phyloP scores from a whole-genome alignment of 1,140 invertebrate genomes.

The Heliconius hermathena region DNA sequence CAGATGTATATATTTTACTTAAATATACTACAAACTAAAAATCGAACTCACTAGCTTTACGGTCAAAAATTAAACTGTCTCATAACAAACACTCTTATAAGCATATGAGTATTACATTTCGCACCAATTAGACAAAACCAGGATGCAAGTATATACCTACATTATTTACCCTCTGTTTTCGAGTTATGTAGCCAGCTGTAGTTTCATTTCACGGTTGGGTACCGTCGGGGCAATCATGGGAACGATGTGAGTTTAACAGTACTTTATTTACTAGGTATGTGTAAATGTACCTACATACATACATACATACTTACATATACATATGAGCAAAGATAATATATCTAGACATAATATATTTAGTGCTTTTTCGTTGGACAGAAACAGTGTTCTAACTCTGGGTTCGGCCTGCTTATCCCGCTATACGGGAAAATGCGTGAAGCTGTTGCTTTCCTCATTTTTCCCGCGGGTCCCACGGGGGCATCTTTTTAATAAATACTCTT shows the following conservation, averaged over 20 bases:
- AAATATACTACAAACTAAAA: too few relatives aligned
- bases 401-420: too few relatives aligned
- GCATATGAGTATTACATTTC: not conserved
- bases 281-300: not conserved
- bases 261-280: constrained; percentile 3
- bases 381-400: too few relatives aligned
- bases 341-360: too few relatives aligned
- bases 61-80: not conserved
- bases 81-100: not conserved
- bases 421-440: too few relatives aligned
- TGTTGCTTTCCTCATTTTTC: too few relatives aligned
- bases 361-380: too few relatives aligned
- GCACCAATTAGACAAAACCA: constrained; percentile 12
- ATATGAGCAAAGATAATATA: too few relatives aligned
- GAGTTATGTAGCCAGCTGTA: constrained; percentile 1
- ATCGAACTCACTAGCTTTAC: not conserved
- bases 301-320: not conserved
- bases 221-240: constrained; percentile 9
- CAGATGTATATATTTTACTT: too few relatives aligned
- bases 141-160: constrained; percentile 7
- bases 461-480: too few relatives aligned
- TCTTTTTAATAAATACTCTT: too few relatives aligned
- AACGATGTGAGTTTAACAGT: constrained; percentile 10
- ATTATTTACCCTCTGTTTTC: constrained; percentile 3
- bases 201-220: constrained; percentile 8